These are phyloP conservation scores for Phoxinus dragarum DNA, from an alignment of 2,797 vertebrate species.

Conservation along the genomic window DNA sequence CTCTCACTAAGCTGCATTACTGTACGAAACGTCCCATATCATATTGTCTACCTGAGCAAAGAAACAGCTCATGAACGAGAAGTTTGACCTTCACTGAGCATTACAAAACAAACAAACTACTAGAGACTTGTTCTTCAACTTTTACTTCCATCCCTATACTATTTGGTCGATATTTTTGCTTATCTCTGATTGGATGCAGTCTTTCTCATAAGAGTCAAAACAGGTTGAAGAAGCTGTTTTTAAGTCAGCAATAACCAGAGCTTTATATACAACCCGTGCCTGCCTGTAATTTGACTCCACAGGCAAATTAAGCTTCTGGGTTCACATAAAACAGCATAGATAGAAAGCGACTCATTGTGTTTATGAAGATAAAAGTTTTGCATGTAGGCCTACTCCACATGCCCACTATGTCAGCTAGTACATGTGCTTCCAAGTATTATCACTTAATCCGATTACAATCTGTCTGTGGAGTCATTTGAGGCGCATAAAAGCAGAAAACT, in stretches of 20 bases:
- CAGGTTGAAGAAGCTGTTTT: background rate
- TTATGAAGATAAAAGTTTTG: background rate
- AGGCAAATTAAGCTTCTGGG: background rate
- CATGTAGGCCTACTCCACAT: background rate
- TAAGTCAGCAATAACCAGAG: background rate
- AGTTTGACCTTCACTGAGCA: constrained; percentile 56
- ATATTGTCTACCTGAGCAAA: background rate
- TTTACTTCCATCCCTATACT: background rate
- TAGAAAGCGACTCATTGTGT: background rate
- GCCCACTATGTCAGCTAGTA: background rate
- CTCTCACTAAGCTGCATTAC: constrained; percentile 3
- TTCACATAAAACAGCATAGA: constrained; percentile 15
- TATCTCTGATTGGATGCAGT: background rate
- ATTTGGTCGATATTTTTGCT: background rate
- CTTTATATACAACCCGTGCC: background rate
- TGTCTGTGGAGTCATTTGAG: background rate
- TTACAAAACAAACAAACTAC: constrained; percentile 55
- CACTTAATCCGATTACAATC: background rate
- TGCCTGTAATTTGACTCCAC: constrained; percentile 14
- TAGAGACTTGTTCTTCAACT: background rate
- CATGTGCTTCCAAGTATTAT: background rate
- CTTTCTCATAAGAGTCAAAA: background rate
- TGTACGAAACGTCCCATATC: background rate
- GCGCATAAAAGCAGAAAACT: background rate
- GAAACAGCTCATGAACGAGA: constrained; percentile 59